A percentile compares a stretch with the other conserved stretches of the same genome.
Evolutionary conservation across 2,113 vertebrate species (phyloP).

Genomic region (Felis chaus): DNA sequence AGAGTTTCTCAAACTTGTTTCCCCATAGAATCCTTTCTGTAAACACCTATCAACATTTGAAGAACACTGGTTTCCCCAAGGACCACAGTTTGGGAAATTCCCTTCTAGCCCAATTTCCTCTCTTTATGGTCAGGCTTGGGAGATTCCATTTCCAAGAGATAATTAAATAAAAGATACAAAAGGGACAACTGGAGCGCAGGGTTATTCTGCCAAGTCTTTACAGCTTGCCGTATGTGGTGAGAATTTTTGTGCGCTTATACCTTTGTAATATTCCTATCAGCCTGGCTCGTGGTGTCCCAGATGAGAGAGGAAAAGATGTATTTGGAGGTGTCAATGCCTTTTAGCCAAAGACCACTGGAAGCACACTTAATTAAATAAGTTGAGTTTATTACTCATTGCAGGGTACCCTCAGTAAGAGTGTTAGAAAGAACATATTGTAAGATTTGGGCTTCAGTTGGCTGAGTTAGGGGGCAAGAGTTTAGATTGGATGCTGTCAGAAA

Average conservation of each 20-base stretch:
- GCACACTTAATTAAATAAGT: not conserved
- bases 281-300: not conserved
- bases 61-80: not conserved
- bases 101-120: not conserved
- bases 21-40: not conserved
- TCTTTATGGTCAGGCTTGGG: not conserved
- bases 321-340: not conserved
- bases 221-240: not conserved
- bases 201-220: not conserved
- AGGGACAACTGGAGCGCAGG: not conserved
- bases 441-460: not conserved
- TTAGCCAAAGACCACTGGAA: not conserved
- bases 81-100: not conserved
- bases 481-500: not conserved
- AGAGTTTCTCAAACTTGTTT: not conserved
- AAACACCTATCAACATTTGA: not conserved
- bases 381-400: not conserved
- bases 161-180: conserved; percentile 21
- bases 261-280: not conserved
- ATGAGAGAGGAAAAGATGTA: not conserved
- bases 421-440: not conserved
- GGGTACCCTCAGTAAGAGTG: not conserved
- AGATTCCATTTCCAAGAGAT: conserved; percentile 8
- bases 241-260: not conserved
- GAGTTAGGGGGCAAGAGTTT: not conserved